A percentile compares a stretch with the other conserved stretches of the same genome.
phyloP scores from a whole-genome alignment of 2,113 vertebrate species.

The Nipponia nippon region DNA sequence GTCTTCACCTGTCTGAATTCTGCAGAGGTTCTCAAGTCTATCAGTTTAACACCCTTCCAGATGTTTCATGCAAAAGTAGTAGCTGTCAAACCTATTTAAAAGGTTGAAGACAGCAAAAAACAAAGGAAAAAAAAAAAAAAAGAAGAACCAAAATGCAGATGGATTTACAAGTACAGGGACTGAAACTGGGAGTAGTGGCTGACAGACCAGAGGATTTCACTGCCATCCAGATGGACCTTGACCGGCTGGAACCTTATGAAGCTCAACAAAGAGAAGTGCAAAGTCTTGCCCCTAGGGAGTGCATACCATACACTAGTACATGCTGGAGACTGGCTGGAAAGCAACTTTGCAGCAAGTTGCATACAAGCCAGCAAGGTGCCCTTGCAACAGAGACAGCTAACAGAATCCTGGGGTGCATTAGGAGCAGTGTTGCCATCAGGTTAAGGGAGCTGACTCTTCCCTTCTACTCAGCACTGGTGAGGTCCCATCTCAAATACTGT shows the following conservation, averaged over 20 bases:
- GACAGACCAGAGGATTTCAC: background rate
- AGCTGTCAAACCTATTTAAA: background rate
- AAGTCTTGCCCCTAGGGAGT: background rate
- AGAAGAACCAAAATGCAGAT: background rate
- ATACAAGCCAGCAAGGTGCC: background rate
- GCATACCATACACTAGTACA: background rate
- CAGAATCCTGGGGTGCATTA: background rate
- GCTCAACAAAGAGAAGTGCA: background rate
- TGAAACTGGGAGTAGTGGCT: background rate
- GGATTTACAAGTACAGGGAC: background rate
- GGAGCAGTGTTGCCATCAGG: background rate
- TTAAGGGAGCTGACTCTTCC: background rate
- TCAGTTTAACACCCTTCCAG: background rate
- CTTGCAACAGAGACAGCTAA: background rate
- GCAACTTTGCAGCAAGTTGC: background rate
- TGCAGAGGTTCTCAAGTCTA: background rate
- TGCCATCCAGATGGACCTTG: background rate
- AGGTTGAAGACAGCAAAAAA: background rate
- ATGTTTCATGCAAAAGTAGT: background rate
- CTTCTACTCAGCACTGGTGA: background rate
- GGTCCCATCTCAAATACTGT: background rate
- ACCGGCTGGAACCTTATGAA: background rate
- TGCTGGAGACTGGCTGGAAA: background rate
- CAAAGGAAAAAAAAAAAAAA: too few species aligned
- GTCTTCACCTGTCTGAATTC: background rate